phyloP scores from a whole-genome alignment of 2,113 vertebrate genomes.

The Rhinoderma darwinii region DNA sequence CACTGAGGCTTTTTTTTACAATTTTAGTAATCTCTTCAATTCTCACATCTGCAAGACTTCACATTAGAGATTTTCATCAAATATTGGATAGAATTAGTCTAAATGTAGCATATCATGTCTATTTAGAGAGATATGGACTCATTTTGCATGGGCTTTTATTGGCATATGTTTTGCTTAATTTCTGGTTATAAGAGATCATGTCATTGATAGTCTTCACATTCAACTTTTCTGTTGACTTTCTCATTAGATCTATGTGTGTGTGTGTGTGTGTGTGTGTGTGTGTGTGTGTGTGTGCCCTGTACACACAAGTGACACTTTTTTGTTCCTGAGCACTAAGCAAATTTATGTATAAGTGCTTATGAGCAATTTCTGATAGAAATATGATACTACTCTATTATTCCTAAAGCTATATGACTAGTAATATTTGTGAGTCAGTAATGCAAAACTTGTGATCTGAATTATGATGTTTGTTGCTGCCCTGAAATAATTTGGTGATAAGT shows the following conservation, averaged over 20 bases:
- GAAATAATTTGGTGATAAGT: not conserved
- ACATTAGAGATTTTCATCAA: not conserved
- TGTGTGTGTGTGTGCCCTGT: not conserved
- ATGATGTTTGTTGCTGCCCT: not conserved
- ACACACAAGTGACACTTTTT: not conserved
- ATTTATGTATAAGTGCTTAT: not conserved
- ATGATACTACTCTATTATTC: not conserved
- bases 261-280: too few species aligned
- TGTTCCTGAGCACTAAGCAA: not conserved
- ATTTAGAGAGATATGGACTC: not conserved
- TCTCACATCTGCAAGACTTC: not conserved
- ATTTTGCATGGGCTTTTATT: not conserved
- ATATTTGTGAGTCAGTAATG: not conserved
- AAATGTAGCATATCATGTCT: not conserved
- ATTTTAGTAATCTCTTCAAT: not conserved
- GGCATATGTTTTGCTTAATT: not conserved
- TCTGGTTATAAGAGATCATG: not conserved
- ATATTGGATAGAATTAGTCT: not conserved
- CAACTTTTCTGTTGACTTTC: not conserved
- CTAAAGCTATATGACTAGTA: not conserved
- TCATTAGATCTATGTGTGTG: not conserved
- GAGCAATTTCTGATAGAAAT: not conserved
- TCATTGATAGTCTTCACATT: not conserved
- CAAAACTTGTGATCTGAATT: not conserved
- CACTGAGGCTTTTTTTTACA: not conserved